Percentiles rank a stretch among this genome's conserved stretches.
phyloP scores from a whole-genome alignment of 2,113 vertebrate species.

The Triplophysa tibetana region DNA sequence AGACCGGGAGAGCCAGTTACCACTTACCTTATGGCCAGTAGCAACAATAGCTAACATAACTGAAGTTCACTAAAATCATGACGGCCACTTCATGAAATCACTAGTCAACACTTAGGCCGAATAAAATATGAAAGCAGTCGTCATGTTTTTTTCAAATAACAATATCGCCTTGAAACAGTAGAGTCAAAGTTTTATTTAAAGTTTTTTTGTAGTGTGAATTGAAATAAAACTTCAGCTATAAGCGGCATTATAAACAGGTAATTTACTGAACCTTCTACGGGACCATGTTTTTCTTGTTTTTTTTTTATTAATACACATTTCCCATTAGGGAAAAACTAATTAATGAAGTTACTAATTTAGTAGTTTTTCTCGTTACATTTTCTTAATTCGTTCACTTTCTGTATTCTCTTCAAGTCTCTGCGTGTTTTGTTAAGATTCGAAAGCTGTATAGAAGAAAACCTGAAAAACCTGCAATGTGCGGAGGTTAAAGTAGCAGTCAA shows the following conservation, averaged over 20 bases:
- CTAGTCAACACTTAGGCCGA: neutral
- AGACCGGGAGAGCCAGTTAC: constrained; percentile 88
- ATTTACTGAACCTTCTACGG: neutral
- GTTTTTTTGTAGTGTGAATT: neutral
- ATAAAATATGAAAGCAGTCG: neutral
- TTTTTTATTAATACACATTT: no score
- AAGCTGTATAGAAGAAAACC: constrained; percentile 62
- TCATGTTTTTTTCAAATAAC: neutral
- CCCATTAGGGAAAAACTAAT: no score
- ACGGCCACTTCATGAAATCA: neutral
- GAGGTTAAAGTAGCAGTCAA: constrained; percentile 24
- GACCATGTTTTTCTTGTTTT: no score
- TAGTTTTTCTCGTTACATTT: neutral
- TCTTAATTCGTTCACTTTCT: neutral
- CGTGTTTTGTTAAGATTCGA: neutral
- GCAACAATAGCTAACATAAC: constrained; percentile 41
- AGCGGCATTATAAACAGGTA: neutral
- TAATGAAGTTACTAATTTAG: no score
- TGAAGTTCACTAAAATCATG: constrained; percentile 6
- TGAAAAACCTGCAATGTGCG: constrained; percentile 87
- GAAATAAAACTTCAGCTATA: neutral
- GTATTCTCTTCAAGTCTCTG: neutral
- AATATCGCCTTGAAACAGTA: neutral
- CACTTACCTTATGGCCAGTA: constrained; percentile 76
- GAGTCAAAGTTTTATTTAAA: neutral